These are phyloP conservation scores for Hylyphantes graminicola DNA, from an alignment of 1,140 invertebrate species.

Conservation along the genomic window DNA sequence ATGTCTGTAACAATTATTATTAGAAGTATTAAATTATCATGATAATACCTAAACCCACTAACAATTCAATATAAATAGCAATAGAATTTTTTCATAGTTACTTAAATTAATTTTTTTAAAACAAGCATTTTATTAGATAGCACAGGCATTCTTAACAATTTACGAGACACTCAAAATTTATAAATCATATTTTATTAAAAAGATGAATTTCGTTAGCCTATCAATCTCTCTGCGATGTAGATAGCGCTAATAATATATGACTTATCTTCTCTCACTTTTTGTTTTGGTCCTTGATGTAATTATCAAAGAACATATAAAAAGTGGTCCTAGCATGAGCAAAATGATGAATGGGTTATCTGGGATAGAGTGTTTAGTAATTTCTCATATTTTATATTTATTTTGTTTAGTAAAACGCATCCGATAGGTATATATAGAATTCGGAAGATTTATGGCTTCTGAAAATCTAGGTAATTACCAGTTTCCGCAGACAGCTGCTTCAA, in stretches of 20 bases:
- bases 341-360: conserved; percentile 38
- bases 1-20: no score
- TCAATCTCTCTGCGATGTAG: no score
- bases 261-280: not conserved
- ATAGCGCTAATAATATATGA: not conserved
- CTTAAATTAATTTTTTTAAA: no score
- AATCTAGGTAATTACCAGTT: conserved; percentile 53
- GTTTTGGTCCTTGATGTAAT: conserved; percentile 20
- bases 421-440: conserved; percentile 44
- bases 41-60: no score
- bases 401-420: not conserved
- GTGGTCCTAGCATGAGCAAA: not conserved
- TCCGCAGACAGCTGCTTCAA: conserved; percentile 50
- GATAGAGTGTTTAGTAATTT: conserved; percentile 34
- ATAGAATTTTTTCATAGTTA: no score
- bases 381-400: conserved; percentile 37
- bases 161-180: no score
- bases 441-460: conserved; percentile 45
- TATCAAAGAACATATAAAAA: conserved; percentile 13
- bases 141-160: no score
- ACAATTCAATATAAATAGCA: no score
- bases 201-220: no score
- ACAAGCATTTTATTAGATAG: no score
- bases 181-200: no score
- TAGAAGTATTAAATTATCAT: no score